A percentile compares a stretch with the other conserved stretches of the same genome.
These are phyloP conservation scores for Poeciliopsis infans DNA, from an alignment of 2,797 vertebrate genomes.

Conservation along the genomic window DNA sequence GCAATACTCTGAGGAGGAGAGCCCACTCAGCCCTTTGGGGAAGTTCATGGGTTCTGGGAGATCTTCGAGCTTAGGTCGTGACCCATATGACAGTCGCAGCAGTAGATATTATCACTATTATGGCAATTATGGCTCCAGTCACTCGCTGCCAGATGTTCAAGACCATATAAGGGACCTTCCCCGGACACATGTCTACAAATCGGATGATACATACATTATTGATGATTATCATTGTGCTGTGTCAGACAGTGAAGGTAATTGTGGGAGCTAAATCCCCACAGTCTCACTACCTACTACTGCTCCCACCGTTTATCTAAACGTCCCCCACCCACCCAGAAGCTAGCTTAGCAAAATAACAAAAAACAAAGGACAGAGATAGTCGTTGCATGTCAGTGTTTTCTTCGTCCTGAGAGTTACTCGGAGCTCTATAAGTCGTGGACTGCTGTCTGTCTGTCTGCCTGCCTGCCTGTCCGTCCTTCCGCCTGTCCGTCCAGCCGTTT, in stretches of 20 bases:
- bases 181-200: slow-evolving; percentile 94
- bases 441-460: slow-evolving; percentile 83
- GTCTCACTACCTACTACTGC: slow-evolving; percentile 81
- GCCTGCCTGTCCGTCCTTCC: slow-evolving; percentile 74
- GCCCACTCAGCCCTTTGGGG: slow-evolving; percentile 89
- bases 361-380: slow-evolving; percentile 73
- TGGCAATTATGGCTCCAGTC: slow-evolving; percentile 94
- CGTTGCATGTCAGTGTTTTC: slow-evolving; percentile 83
- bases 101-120: slow-evolving; percentile 79
- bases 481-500: slow-evolving; percentile 77
- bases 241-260: slow-evolving; percentile 99
- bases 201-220: slow-evolving; percentile 96
- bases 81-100: slow-evolving; percentile 87
- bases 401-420: slow-evolving; percentile 74
- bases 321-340: slow-evolving; percentile 85
- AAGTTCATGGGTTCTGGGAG: slow-evolving; percentile 86
- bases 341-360: slow-evolving; percentile 71
- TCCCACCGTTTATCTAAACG: slow-evolving; percentile 77
- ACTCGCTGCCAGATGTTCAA: slow-evolving; percentile 98
- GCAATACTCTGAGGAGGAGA: slow-evolving; percentile 95
- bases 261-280: slow-evolving; percentile 83
- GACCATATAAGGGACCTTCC: slow-evolving; percentile 96
- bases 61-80: slow-evolving; percentile 80
- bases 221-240: slow-evolving; percentile 99
- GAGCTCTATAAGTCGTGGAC: slow-evolving; percentile 78